Evolutionary conservation across 1,140 invertebrate species (phyloP).

Genomic region (Ptiloglossa arizonensis): DNA sequence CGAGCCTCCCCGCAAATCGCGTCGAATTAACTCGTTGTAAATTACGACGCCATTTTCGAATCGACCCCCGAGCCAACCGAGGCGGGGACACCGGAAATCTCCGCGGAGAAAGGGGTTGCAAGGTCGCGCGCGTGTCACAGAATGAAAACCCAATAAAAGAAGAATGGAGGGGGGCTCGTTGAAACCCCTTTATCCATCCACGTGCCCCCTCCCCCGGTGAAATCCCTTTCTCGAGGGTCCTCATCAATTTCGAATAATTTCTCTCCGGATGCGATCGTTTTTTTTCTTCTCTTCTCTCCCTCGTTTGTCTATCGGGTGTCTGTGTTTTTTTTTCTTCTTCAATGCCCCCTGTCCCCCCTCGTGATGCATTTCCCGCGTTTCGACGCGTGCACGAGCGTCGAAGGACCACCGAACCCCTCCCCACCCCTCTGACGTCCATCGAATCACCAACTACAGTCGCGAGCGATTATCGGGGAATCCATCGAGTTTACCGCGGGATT

Average conservation of each 20-base stretch:
- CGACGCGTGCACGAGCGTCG: slow-evolving; percentile 41
- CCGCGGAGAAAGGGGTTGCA: slow-evolving; percentile 25
- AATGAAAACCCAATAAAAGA: slow-evolving; percentile 45
- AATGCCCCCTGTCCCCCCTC: background rate
- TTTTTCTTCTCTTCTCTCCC: slow-evolving; percentile 25
- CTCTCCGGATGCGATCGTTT: slow-evolving; percentile 46
- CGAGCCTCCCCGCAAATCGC: slow-evolving; percentile 5
- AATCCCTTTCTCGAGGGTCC: slow-evolving; percentile 71
- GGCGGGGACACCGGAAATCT: background rate
- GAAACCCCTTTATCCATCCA: slow-evolving; percentile 64
- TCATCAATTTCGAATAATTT: slow-evolving; percentile 80
- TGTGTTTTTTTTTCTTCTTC: background rate
- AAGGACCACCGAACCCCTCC: slow-evolving; percentile 43
- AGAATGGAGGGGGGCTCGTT: slow-evolving; percentile 69
- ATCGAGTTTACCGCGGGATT: slow-evolving; percentile 67
- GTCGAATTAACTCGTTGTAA: slow-evolving; percentile 25
- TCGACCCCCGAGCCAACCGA: slow-evolving; percentile 3
- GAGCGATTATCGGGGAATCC: slow-evolving; percentile 77
- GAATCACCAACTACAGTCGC: slow-evolving; percentile 48
- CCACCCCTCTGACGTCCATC: background rate
- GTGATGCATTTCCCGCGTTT: slow-evolving; percentile 31
- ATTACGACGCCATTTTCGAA: slow-evolving; percentile 36
- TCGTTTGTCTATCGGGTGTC: slow-evolving; percentile 13
- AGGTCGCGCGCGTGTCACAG: slow-evolving; percentile 17
- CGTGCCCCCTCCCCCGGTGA: too few species aligned